Percentiles rank a stretch among this genome's conserved stretches.
Conservation (phyloP, 2,797 vertebrate genomes). For the Kryptolebias ocellatus region DNA sequence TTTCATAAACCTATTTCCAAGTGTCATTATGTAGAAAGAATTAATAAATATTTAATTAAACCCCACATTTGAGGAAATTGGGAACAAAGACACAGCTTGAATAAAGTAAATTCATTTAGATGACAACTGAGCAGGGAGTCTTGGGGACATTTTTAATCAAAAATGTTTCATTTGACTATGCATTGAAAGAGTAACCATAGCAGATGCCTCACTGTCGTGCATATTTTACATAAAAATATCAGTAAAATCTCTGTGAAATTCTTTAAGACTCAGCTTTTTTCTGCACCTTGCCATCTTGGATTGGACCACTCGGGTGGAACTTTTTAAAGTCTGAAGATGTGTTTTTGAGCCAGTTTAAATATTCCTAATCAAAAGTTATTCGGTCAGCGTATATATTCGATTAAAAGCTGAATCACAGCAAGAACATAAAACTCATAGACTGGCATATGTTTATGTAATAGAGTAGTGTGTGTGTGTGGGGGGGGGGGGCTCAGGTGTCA, state of each 20-base stretch:
- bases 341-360: not conserved
- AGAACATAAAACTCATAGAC: too few relatives aligned
- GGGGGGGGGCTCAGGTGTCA: not conserved
- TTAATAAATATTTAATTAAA: too few relatives aligned
- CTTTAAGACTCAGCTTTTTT: not conserved
- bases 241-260: not conserved
- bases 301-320: not conserved
- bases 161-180: not conserved
- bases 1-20: too few relatives aligned
- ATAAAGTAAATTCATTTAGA: too few relatives aligned
- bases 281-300: not conserved
- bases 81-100: too few relatives aligned
- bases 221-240: not conserved
- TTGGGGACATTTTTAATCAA: too few relatives aligned
- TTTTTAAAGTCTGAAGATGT: not conserved
- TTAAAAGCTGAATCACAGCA: not conserved
- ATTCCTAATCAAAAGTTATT: conserved; percentile 4
- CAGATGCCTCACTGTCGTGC: not conserved
- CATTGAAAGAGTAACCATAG: not conserved
- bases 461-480: too few relatives aligned
- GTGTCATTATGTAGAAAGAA: too few relatives aligned
- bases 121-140: too few relatives aligned
- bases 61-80: too few relatives aligned
- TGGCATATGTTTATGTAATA: too few relatives aligned
- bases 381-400: not conserved